Evolutionary conservation across 2,888 invertebrate genomes (phyloP), one percentile per base, ranked within the genome.

Genomic region (Petrophora chlorosata): DNA sequence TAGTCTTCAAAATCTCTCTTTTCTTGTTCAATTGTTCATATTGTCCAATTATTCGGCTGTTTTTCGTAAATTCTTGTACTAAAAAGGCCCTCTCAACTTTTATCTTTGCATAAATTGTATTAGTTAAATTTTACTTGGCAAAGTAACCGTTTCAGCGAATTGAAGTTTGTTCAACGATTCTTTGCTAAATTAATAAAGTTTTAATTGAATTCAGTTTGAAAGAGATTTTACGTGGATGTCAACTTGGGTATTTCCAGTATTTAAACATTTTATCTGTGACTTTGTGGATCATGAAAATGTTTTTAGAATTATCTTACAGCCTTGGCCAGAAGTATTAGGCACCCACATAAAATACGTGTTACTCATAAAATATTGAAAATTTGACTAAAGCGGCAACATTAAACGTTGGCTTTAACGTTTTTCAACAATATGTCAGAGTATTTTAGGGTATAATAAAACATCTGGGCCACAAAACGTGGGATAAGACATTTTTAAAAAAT

Each of bases 141-240:
- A 70, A 76, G 79, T 78, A 82, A 81, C 82, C 79, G 76, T 82
- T 81, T 80, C 79, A 70, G 59, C 71, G 74, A 78, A 79, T 79
- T 73, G 70, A 75, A 82, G 74, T 78, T 73, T 70, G 76, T 76
- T 76, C 71, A 74, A 66, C 73, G 76, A 80, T 82, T 82, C 84
- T 82, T 81, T 79, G 77, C 75, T 73, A 83, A 85, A 87, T 88
- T 84, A 86, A 85, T 87, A 85, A 88, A 89, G 84, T 83, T 89
- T 89, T 86, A 89, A 88, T 88, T 85, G 84, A 85, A 87, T 86
- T 76, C 73, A 69, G 80, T 76, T 54, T 70, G 66, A 72, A 77
- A 81, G 79, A 73, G 79, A 82, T 80, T 81, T 82, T 77, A 63
- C 70, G 67, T 62, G 56, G 74, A 77, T 79, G 78, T 76, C 74